These are phyloP conservation scores for Eupithecia pulchellata DNA, from an alignment of 2,888 invertebrate genomes.

Conservation along the genomic window DNA sequence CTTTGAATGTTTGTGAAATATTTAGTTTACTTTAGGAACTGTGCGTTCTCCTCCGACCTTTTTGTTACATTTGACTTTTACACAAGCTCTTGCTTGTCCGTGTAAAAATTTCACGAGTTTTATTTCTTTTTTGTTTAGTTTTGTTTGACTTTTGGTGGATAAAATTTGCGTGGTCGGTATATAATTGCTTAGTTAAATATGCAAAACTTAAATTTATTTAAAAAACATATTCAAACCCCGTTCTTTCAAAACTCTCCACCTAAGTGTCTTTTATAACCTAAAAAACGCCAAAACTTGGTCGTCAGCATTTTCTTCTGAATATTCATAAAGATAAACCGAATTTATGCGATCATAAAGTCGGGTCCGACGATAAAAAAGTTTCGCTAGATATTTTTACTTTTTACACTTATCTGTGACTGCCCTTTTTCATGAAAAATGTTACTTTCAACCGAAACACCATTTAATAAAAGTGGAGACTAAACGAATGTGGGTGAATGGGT, in stretches of 20 bases:
- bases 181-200: too few species aligned
- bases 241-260: not conserved
- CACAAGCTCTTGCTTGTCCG: not conserved
- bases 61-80: not conserved
- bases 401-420: constrained; percentile 11
- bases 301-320: constrained; percentile 64
- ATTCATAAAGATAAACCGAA: constrained; percentile 80
- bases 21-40: not conserved
- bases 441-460: not conserved
- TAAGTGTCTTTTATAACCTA: constrained; percentile 8
- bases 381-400: constrained; percentile 50
- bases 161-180: not conserved
- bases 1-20: constrained; percentile 1
- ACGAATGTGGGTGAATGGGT: not conserved
- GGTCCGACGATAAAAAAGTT: constrained; percentile 65
- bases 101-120: not conserved
- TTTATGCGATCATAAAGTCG: constrained; percentile 74
- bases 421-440: not conserved
- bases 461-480: not conserved
- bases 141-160: not conserved
- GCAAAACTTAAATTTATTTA: not conserved
- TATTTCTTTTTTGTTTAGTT: not conserved
- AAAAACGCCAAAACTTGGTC: constrained; percentile 20
- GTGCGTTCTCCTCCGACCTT: constrained; percentile 1
- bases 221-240: not conserved